Conservation (phyloP, 2,113 vertebrate genomes). For the Rallus limicola region DNA sequence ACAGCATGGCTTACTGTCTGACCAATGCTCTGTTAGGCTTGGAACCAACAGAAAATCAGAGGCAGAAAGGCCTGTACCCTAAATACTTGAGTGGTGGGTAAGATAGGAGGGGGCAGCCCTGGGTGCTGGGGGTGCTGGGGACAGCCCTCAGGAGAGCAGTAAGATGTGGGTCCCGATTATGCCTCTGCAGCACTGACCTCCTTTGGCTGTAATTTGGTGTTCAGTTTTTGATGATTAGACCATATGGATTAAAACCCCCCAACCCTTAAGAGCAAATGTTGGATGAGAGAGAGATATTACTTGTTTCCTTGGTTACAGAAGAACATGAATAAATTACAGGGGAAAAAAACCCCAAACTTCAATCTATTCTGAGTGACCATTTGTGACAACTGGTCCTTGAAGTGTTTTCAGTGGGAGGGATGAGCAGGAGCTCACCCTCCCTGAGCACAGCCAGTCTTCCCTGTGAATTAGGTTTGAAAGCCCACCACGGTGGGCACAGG, state of each 20-base stretch:
- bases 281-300: background rate
- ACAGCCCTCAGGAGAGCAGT: background rate
- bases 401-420: background rate
- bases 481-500: background rate
- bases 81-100: fast-evolving
- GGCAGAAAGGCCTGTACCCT: background rate
- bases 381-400: background rate
- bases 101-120: background rate
- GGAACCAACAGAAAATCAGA: background rate
- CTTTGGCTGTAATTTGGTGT: background rate
- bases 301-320: constrained; percentile 62
- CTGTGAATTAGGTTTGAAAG: too few relatives aligned
- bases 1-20: fast-evolving
- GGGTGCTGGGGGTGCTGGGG: too few relatives aligned
- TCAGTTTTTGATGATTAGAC: background rate
- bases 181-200: background rate
- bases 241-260: background rate
- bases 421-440: background rate
- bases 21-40: background rate
- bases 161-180: background rate
- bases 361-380: constrained; percentile 2
- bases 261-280: background rate
- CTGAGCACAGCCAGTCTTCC: background rate
- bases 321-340: constrained; percentile 55
- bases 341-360: background rate